Evolutionary conservation across 2,113 vertebrate species (phyloP), one percentile per base, ranked within the genome.

Genomic region (Sterna hirundo): DNA sequence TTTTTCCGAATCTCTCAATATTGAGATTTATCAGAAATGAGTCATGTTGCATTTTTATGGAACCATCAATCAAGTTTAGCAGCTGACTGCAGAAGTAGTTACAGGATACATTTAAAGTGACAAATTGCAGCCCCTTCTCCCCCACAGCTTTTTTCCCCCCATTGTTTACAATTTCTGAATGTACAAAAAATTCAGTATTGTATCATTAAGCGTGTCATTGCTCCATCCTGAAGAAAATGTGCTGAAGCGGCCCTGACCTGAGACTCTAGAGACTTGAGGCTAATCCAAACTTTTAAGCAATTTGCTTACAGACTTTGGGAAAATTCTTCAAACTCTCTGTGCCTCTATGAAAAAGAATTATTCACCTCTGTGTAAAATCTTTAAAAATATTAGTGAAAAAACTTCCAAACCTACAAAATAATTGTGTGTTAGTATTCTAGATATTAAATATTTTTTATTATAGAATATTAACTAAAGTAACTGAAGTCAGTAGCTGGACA

Each of bases 161-260:
- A 51, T 21, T 42, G 54, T 86, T 88, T 36, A 93, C 15, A 27
- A 68, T 60, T 93, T 88, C 58, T 34, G 42, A 88, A 81, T 54
- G 38, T 70, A 74, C 16, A 57, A 88, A 78, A 86, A 79, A 36
- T 15, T 52, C 40, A 69, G 51, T 52, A 64, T 44, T 87, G 64
- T 93, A 91, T 84, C 81, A 94, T 49, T 61, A 83, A 69, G 46
- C 18, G 80, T 77, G 54, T 80, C 90, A 92, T 83, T 96, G 64
- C 83, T 86, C 64, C 90, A 90, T 94, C 60, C 36, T 77, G n/a
- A 70, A 90, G 83, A 88, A 97, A 92, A 94, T 75, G 51, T 93
- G 71, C 82, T 92, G 60, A 90, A 94, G 90, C 55, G 60, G 64
- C 76, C 72, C 51, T 94, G 90, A 93, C 68, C 76, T 90, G 94